Percentiles rank a stretch among this genome's conserved stretches.
Evolutionary conservation across 2,888 invertebrate species (phyloP).

Genomic region (Nephrotoma guestfalica): DNA sequence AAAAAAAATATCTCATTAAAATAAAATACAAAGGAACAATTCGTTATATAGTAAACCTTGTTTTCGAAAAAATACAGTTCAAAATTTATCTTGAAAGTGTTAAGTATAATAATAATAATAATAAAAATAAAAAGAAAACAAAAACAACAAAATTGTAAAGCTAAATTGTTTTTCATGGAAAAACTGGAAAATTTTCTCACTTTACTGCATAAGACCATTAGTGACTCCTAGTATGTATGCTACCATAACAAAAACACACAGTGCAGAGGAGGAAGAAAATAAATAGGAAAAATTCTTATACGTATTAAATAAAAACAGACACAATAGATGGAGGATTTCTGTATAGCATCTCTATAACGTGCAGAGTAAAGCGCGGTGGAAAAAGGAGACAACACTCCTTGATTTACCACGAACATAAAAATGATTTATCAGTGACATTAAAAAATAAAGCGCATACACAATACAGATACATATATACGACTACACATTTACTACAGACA

Average conservation of each 20-base stretch:
- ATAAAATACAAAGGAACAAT: too few species aligned
- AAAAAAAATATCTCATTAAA: too few species aligned
- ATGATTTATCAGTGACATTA: slow-evolving; percentile 31
- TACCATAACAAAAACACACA: background rate
- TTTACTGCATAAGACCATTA: slow-evolving; percentile 5
- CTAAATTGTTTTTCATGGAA: background rate
- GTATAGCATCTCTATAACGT: background rate
- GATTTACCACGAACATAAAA: slow-evolving; percentile 33
- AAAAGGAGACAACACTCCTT: slow-evolving; percentile 19
- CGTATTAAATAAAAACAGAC: background rate
- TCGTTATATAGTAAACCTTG: background rate
- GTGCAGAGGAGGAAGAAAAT: background rate
- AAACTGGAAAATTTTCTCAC: background rate
- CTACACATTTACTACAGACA: background rate
- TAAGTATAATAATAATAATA: background rate
- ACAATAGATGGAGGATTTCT: background rate
- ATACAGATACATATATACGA: background rate
- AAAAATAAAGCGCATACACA: slow-evolving; percentile 16
- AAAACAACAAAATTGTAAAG: background rate
- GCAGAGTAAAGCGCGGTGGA: slow-evolving; percentile 7
- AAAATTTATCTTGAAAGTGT: background rate
- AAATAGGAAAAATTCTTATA: background rate
- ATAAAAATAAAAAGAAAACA: background rate
- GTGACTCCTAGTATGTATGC: background rate
- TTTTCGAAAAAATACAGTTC: background rate